Conservation (phyloP, 2,888 invertebrate genomes). For the Meteorus cinctellus region DNA sequence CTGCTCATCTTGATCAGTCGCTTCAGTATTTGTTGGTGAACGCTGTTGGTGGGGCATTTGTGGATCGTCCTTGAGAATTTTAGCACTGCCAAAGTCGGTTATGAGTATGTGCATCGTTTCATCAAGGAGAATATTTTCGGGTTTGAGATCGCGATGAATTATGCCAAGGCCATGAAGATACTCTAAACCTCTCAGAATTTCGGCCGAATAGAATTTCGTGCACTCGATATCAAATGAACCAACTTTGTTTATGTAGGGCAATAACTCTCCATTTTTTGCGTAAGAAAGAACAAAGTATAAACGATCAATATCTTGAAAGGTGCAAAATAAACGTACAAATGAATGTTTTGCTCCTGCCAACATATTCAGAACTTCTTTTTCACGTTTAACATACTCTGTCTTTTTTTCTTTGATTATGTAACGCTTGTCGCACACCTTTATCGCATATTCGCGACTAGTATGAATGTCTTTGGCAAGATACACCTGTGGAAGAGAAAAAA, state of each 20-base stretch:
- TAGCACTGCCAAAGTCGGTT: constrained; percentile 98
- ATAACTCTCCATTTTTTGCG: constrained; percentile 95
- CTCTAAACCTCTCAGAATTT: constrained; percentile 93
- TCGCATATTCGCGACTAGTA: constrained; percentile 93
- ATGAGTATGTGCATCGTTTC: constrained; percentile 97
- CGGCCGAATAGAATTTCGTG: constrained; percentile 95
- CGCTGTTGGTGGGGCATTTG: constrained; percentile 47
- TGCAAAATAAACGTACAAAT: constrained; percentile 95
- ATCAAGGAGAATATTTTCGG: constrained; percentile 96
- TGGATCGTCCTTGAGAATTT: constrained; percentile 78
- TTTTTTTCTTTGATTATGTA: constrained; percentile 96
- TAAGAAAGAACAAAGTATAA: constrained; percentile 97
- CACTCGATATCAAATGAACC: constrained; percentile 92
- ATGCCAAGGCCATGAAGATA: constrained; percentile 91
- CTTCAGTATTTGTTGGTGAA: constrained; percentile 31
- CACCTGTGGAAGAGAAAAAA: constrained; percentile 74
- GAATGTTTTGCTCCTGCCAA: constrained; percentile 87
- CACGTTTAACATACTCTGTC: constrained; percentile 92
- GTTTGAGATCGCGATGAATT: constrained; percentile 97
- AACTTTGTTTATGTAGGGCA: constrained; percentile 92
- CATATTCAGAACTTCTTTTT: constrained; percentile 94
- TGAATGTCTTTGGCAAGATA: constrained; percentile 94
- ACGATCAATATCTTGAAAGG: constrained; percentile 95
- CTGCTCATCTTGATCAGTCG: constrained; percentile 38
- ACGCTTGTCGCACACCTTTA: constrained; percentile 98